Conservation (phyloP, 2,113 vertebrate genomes). For the Perca schrenkii region DNA sequence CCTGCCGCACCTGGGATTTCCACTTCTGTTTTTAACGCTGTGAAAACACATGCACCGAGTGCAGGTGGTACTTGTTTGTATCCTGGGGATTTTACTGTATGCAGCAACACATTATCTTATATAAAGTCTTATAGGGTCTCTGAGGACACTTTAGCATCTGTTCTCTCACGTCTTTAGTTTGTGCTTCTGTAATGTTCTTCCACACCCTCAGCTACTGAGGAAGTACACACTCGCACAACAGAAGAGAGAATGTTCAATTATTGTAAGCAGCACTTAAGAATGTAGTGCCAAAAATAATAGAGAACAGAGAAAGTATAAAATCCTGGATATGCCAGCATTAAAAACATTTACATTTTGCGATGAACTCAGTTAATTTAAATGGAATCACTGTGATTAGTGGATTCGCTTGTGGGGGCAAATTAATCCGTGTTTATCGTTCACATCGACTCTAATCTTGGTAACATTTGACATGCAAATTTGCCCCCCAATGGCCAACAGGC, state of each 20-base stretch:
- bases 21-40: conserved; percentile 14
- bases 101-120: conserved; percentile 44
- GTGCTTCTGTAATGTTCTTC: conserved; percentile 18
- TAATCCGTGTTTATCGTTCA: neutral
- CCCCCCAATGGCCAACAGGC: neutral
- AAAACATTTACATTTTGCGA: neutral
- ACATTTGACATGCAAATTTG: neutral
- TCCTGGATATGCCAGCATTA: neutral
- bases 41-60: neutral
- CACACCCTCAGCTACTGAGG: neutral
- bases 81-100: conserved; percentile 22
- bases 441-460: neutral
- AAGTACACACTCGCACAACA: conserved; percentile 9
- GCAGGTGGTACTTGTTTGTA: neutral
- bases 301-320: neutral
- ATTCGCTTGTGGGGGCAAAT: neutral
- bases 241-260: conserved; percentile 23
- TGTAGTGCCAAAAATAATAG: conserved; percentile 4
- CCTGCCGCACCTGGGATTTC: conserved; percentile 18
- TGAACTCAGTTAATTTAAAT: neutral
- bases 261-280: conserved; percentile 12
- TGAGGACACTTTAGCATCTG: conserved; percentile 37
- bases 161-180: conserved; percentile 1
- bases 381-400: neutral
- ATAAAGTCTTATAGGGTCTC: conserved; percentile 26